Percentiles rank a stretch among this genome's conserved stretches.
These are phyloP conservation scores for Progne subis DNA, from an alignment of 2,113 vertebrate genomes.

Conservation along the genomic window DNA sequence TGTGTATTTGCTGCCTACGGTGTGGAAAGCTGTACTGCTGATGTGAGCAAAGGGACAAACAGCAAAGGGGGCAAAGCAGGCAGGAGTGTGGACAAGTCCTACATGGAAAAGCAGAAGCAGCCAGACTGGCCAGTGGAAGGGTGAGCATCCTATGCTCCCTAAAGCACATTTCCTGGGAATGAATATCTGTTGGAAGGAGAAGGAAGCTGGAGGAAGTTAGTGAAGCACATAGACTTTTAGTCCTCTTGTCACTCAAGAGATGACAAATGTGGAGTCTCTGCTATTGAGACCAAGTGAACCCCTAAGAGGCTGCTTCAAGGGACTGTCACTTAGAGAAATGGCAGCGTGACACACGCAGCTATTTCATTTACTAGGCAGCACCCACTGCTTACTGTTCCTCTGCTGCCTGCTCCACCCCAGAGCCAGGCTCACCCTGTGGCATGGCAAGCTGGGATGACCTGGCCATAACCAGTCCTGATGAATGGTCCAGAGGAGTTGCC, in stretches of 20 bases:
- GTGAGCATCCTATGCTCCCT: not conserved
- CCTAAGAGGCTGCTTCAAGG: not conserved
- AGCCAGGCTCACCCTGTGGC: not conserved
- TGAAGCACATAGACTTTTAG: not conserved
- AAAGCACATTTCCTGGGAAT: not conserved
- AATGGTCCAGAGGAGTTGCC: not conserved
- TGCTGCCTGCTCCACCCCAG: not conserved
- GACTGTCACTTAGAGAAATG: not conserved
- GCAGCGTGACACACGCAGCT: not conserved
- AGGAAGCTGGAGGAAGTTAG: not conserved
- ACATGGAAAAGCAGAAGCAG: not conserved
- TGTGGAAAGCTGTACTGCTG: not conserved
- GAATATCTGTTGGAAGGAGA: not conserved
- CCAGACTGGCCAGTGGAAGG: fast-evolving
- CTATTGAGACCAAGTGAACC: not conserved
- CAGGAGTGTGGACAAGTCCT: not conserved
- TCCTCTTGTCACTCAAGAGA: not conserved
- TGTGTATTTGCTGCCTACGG: fast-evolving
- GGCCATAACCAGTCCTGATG: not conserved
- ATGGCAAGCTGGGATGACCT: fast-evolving
- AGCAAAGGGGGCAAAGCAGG: not conserved
- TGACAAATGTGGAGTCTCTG: not conserved
- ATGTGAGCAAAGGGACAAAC: not conserved
- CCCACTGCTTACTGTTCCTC: not conserved
- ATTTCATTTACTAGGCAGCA: not conserved